Conservation (phyloP, 2,113 vertebrate genomes). For the Pterocles orientalis region DNA sequence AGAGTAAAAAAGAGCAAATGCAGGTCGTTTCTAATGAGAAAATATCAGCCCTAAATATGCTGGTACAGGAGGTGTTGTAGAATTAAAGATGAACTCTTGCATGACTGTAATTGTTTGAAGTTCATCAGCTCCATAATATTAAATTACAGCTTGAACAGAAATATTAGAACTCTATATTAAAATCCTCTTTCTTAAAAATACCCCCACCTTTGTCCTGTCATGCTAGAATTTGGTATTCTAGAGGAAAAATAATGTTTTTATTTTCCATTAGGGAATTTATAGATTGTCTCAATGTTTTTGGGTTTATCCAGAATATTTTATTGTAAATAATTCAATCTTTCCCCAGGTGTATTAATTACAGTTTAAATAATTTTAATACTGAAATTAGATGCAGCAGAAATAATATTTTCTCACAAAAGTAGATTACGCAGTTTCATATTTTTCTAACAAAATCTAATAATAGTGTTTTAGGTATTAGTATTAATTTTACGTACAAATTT, state of each 20-base stretch:
- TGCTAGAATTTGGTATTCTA: background rate
- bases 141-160: background rate
- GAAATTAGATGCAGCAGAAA: background rate
- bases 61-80: background rate
- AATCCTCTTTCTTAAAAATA: background rate
- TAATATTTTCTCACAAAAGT: background rate
- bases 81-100: background rate
- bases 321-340: conserved; percentile 4
- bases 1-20: background rate
- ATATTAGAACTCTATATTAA: background rate
- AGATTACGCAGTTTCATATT: background rate
- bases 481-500: conserved; percentile 23
- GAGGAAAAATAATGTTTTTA: background rate
- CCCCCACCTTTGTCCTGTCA: background rate
- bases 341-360: background rate
- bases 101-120: background rate
- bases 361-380: conserved; percentile 30
- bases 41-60: background rate
- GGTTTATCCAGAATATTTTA: conserved; percentile 20
- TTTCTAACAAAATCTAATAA: background rate
- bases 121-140: background rate
- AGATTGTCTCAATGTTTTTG: background rate
- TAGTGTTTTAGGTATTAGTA: background rate
- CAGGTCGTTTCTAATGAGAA: background rate
- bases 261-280: background rate